A percentile compares a stretch with the other conserved stretches of the same genome.
These are phyloP conservation scores for Rallus crepitans DNA, from an alignment of 2,797 vertebrate species.

Conservation along the genomic window DNA sequence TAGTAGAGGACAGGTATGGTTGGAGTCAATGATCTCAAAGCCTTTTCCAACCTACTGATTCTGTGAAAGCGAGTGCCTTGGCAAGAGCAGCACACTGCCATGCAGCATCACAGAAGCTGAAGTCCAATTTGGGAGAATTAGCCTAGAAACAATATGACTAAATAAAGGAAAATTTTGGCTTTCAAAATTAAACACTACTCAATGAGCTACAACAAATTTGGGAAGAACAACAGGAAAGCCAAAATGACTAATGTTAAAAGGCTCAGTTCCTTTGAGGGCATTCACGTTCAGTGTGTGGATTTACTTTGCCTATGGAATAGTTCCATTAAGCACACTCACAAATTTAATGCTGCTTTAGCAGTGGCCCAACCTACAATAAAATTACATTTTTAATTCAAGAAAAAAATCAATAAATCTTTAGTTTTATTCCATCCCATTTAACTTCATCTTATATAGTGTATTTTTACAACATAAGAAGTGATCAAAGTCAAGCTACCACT, in stretches of 20 bases:
- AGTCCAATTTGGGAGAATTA: neutral
- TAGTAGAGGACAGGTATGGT: too few species aligned
- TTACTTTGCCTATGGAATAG: neutral
- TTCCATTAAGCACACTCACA: neutral
- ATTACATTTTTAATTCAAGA: neutral
- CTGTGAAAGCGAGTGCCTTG: neutral
- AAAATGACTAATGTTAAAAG: neutral
- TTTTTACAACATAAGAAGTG: neutral
- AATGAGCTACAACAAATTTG: neutral
- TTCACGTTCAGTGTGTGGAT: neutral
- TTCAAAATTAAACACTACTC: neutral
- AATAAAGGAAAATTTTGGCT: neutral
- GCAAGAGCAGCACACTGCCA: neutral
- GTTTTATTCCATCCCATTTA: neutral
- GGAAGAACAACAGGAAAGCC: neutral
- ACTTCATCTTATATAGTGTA: neutral
- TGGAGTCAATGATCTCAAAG: too few species aligned
- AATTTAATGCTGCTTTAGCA: neutral
- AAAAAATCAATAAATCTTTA: neutral
- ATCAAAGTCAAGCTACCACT: neutral
- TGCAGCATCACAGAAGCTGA: neutral
- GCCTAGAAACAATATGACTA: neutral
- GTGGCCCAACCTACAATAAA: neutral
- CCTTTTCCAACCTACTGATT: too few species aligned
- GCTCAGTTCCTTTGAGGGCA: neutral